Evolutionary conservation across 2,797 vertebrate species (phyloP).

Genomic region (Rousettus madagascariensis): DNA sequence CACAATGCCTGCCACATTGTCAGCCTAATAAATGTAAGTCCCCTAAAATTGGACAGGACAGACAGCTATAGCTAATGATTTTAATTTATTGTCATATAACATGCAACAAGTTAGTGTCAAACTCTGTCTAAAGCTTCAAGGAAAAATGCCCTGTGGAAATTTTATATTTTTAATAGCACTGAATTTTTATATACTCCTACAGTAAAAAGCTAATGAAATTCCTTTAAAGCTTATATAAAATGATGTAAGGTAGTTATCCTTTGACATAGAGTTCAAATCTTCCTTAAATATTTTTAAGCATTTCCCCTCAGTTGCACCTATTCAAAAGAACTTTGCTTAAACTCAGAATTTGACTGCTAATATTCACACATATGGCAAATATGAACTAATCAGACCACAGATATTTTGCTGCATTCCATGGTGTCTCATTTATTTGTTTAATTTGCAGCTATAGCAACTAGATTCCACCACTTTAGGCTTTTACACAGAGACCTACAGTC

Average conservation of each 20-base stretch:
- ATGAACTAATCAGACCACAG: constrained; percentile 90
- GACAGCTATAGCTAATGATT: not conserved
- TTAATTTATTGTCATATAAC: not conserved
- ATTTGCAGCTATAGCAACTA: constrained; percentile 88
- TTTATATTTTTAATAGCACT: constrained; percentile 16
- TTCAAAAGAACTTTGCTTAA: constrained; percentile 76
- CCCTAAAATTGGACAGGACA: not conserved
- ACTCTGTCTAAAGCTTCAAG: not conserved
- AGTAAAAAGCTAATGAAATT: constrained; percentile 14
- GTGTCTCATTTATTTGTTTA: constrained; percentile 95
- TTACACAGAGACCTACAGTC: constrained; percentile 84
- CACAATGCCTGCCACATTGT: not conserved
- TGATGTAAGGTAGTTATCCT: not conserved
- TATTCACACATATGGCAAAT: constrained; percentile 86
- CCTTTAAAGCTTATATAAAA: not conserved
- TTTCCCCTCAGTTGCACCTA: constrained; percentile 52
- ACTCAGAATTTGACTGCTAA: constrained; percentile 78
- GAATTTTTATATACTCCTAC: constrained; percentile 27
- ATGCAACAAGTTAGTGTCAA: not conserved
- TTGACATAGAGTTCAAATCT: not conserved
- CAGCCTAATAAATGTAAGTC: not conserved
- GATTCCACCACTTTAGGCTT: constrained; percentile 84
- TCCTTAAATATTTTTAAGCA: constrained; percentile 1
- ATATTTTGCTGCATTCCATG: constrained; percentile 94
- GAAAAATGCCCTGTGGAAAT: constrained; percentile 2